Conservation (phyloP, 2,113 vertebrate genomes). For the Cyphomyrus plagiostoma region DNA sequence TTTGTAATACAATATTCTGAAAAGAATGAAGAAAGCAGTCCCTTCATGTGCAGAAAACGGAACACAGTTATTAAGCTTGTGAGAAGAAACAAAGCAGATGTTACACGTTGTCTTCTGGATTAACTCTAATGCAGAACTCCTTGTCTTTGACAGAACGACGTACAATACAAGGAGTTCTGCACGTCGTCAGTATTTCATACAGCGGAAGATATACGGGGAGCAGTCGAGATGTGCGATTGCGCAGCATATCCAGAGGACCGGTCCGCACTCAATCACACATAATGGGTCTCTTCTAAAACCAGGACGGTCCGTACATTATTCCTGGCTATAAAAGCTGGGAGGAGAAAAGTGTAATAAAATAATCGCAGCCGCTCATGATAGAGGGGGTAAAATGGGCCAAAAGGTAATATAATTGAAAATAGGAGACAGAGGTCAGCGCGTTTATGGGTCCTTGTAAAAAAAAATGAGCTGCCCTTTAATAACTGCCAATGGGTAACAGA, state of each 20-base stretch:
- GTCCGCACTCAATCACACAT: neutral
- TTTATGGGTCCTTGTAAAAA: conserved; percentile 3
- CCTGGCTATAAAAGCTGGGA: neutral
- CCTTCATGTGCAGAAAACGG: neutral
- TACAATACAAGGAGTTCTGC: neutral
- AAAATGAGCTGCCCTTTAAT: neutral
- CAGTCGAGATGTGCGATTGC: neutral
- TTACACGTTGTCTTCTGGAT: neutral
- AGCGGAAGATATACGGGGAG: neutral
- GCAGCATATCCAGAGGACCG: neutral
- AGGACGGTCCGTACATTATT: conserved; percentile 3
- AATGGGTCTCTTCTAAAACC: conserved; percentile 7
- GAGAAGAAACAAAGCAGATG: neutral
- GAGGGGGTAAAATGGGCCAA: neutral
- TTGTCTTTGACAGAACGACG: neutral
- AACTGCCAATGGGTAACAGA: neutral
- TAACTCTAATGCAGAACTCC: neutral
- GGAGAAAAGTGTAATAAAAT: conserved; percentile 5
- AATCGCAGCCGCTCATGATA: neutral
- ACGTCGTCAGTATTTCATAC: neutral
- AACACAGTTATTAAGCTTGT: neutral
- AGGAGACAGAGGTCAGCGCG: neutral
- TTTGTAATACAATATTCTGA: neutral
- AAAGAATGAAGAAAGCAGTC: neutral
- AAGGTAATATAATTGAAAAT: neutral